Conservation (phyloP, 2,113 vertebrate species). For the Crotophaga sulcirostris region DNA sequence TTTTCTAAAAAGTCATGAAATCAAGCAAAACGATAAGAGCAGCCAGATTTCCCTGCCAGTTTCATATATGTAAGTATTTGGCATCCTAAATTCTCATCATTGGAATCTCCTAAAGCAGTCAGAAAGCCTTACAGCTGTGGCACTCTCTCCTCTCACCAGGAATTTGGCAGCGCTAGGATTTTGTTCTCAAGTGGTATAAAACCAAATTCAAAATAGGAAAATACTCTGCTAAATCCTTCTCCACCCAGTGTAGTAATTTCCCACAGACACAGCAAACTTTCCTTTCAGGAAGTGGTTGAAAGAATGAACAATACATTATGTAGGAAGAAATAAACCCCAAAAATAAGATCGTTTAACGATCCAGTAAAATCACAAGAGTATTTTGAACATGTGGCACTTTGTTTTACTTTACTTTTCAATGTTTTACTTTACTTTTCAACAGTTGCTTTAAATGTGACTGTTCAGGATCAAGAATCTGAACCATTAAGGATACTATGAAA, state of each 20-base stretch:
- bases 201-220: neutral
- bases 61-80: neutral
- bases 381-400: neutral
- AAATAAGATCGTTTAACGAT: neutral
- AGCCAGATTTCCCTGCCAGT: neutral
- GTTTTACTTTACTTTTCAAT: neutral
- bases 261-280: neutral
- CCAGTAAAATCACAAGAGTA: neutral
- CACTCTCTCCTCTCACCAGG: neutral
- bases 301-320: neutral
- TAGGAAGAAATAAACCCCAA: constrained; percentile 5
- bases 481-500: neutral
- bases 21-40: neutral
- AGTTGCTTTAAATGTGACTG: neutral
- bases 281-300: neutral
- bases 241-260: neutral
- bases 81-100: neutral
- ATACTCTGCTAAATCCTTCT: neutral
- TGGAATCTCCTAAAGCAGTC: neutral
- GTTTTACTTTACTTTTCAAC: neutral
- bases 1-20: neutral
- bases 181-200: neutral
- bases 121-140: neutral
- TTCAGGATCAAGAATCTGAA: neutral
- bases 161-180: neutral